Conservation (phyloP, 2,797 vertebrate species). For the Hippopotamyrus pictus region DNA sequence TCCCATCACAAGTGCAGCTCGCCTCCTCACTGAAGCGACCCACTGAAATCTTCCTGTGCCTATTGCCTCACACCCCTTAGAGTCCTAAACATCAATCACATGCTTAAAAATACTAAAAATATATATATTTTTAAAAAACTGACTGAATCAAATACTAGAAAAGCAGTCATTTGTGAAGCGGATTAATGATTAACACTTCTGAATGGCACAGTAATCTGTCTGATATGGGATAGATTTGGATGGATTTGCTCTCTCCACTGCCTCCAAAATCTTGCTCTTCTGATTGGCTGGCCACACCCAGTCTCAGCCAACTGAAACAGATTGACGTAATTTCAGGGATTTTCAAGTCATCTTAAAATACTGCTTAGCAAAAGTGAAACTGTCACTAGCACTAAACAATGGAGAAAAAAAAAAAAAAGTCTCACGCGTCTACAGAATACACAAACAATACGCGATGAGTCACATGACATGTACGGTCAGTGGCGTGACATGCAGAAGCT, state of each 20-base stretch:
- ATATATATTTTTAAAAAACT: neutral
- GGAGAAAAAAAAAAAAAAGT: neutral
- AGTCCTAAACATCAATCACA: neutral
- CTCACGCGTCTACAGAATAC: neutral
- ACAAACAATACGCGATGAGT: neutral
- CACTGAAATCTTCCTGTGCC: neutral
- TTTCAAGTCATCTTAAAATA: neutral
- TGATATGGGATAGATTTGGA: neutral
- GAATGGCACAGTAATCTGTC: conserved; percentile 6
- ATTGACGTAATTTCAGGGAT: neutral
- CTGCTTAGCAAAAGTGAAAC: neutral
- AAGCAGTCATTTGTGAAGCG: neutral
- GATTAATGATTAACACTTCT: neutral
- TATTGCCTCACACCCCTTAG: neutral
- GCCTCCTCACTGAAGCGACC: neutral
- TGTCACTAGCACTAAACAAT: neutral
- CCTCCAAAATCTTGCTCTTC: neutral
- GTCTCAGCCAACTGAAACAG: neutral
- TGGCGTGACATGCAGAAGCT: neutral
- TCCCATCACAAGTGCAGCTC: neutral
- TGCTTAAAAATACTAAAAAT: neutral
- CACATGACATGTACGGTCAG: neutral
- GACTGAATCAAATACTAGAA: conserved; percentile 1
- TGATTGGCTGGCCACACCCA: neutral
- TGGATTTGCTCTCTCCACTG: neutral